These are phyloP conservation scores for Eulithis testata DNA, from an alignment of 2,888 invertebrate species.

Conservation along the genomic window DNA sequence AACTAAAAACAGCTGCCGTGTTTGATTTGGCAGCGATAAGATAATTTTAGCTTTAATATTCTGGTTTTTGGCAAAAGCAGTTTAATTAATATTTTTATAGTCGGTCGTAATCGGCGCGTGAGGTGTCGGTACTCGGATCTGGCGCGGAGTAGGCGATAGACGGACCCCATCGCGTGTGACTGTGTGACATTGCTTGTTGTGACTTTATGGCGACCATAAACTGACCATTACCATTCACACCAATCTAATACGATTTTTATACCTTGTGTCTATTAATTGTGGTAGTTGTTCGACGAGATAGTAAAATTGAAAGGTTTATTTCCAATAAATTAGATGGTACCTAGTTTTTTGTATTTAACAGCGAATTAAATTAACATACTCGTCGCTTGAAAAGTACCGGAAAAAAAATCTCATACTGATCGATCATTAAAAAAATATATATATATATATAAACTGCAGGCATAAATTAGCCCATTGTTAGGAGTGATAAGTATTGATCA, in stretches of 20 bases:
- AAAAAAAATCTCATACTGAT: constrained; percentile 10
- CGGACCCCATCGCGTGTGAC: constrained; percentile 57
- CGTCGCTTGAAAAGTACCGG: constrained; percentile 21
- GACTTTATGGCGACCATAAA: constrained; percentile 71
- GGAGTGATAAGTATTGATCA: no score
- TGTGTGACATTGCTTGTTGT: constrained; percentile 66
- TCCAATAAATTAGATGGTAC: constrained; percentile 59
- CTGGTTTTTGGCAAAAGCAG: constrained; percentile 43
- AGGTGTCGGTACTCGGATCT: constrained; percentile 49
- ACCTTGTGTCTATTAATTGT: constrained; percentile 69
- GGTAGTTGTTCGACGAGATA: constrained; percentile 64
- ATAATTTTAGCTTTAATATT: constrained; percentile 37
- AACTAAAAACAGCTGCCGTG: constrained; percentile 37
- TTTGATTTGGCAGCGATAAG: constrained; percentile 37
- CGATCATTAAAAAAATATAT: no score
- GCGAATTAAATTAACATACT: constrained; percentile 46
- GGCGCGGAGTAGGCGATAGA: constrained; percentile 47
- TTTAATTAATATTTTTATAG: constrained; percentile 53
- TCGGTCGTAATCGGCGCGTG: constrained; percentile 47
- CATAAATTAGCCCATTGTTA: background rate
- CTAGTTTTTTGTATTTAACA: constrained; percentile 49
- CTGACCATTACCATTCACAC: constrained; percentile 71
- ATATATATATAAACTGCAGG: no score
- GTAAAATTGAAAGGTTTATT: constrained; percentile 70
- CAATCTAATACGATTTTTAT: constrained; percentile 74